phyloP scores from a whole-genome alignment of 2,888 invertebrate species.

The Heliconius ethilla region DNA sequence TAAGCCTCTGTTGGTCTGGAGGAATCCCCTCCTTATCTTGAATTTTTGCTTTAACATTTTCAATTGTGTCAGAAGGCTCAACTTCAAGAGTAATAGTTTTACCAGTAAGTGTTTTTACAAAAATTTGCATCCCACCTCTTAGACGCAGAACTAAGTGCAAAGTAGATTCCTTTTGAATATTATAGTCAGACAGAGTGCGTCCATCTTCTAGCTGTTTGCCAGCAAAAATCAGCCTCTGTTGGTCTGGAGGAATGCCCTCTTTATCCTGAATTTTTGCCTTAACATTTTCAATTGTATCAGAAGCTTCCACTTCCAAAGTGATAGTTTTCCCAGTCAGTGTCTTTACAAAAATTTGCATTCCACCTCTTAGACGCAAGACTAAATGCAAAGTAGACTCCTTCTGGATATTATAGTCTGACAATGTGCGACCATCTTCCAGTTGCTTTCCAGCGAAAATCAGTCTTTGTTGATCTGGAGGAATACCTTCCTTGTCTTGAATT shows the following conservation, averaged over 20 bases:
- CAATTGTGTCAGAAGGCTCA: slow-evolving; percentile 54
- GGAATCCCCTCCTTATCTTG: slow-evolving; percentile 54
- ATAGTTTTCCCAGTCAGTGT: slow-evolving; percentile 38
- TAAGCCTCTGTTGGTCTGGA: slow-evolving; percentile 55
- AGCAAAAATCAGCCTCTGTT: slow-evolving; percentile 75
- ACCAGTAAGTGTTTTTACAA: slow-evolving; percentile 54
- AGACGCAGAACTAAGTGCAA: slow-evolving; percentile 36
- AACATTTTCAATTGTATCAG: slow-evolving; percentile 46
- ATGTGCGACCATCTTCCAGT: slow-evolving; percentile 56
- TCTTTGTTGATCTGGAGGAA: slow-evolving; percentile 54
- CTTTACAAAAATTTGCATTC: slow-evolving; percentile 44
- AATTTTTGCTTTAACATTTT: slow-evolving; percentile 45
- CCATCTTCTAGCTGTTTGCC: slow-evolving; percentile 68
- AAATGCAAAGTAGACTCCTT: slow-evolving; percentile 58
- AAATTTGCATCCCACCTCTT: slow-evolving; percentile 54
- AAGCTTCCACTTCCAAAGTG: slow-evolving; percentile 75
- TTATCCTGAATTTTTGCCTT: slow-evolving; percentile 50
- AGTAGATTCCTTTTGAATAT: slow-evolving; percentile 36
- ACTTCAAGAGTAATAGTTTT: slow-evolving; percentile 38
- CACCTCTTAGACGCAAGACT: slow-evolving; percentile 55
- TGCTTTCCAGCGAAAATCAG: slow-evolving; percentile 54
- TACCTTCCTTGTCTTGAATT: slow-evolving; percentile 47
- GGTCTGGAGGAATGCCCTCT: slow-evolving; percentile 76
- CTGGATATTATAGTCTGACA: slow-evolving; percentile 57
- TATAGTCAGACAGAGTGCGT: slow-evolving; percentile 37